A percentile compares a stretch with the other conserved stretches of the same genome.
phyloP scores from a whole-genome alignment of 1,140 invertebrate genomes.

The Zaprionus ghesquierei region DNA sequence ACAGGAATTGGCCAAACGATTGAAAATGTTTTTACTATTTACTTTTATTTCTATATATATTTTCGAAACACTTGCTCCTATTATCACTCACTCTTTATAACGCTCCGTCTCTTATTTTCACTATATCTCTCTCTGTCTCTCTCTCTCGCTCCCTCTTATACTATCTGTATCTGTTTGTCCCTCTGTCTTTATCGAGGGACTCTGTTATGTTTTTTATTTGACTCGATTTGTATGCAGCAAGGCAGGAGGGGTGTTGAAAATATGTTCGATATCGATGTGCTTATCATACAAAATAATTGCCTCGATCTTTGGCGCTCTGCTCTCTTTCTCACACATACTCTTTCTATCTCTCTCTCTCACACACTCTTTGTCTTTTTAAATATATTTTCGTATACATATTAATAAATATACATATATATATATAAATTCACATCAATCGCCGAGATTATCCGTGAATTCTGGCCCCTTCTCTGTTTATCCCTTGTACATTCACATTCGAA shows the following conservation, averaged over 20 bases:
- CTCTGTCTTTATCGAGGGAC: slow-evolving; percentile 38
- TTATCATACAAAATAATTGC: slow-evolving; percentile 27
- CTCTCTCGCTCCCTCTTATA: background rate
- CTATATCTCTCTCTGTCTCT: background rate
- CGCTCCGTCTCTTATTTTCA: slow-evolving; percentile 2
- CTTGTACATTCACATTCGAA: slow-evolving; percentile 35
- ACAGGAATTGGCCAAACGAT: slow-evolving; percentile 81
- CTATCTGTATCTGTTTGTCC: slow-evolving; percentile 36
- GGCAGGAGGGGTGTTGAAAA: slow-evolving; percentile 82
- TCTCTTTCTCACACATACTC: background rate
- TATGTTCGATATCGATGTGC: slow-evolving; percentile 60
- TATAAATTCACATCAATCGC: slow-evolving; percentile 6
- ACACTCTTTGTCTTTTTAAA: slow-evolving; percentile 10
- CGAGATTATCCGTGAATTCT: slow-evolving; percentile 14
- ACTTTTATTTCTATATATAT: slow-evolving; percentile 26
- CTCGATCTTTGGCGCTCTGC: slow-evolving; percentile 22
- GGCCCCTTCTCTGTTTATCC: slow-evolving; percentile 1
- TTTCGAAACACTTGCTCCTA: slow-evolving; percentile 55
- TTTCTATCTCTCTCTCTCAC: slow-evolving; percentile 15
- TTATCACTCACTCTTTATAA: slow-evolving; percentile 40
- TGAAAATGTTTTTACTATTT: slow-evolving; percentile 66
- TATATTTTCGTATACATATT: slow-evolving; percentile 2
- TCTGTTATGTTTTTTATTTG: slow-evolving; percentile 15
- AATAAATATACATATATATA: background rate
- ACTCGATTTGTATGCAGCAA: slow-evolving; percentile 39